phyloP scores from a whole-genome alignment of 2,797 vertebrate species.

The Mallotus villosus region DNA sequence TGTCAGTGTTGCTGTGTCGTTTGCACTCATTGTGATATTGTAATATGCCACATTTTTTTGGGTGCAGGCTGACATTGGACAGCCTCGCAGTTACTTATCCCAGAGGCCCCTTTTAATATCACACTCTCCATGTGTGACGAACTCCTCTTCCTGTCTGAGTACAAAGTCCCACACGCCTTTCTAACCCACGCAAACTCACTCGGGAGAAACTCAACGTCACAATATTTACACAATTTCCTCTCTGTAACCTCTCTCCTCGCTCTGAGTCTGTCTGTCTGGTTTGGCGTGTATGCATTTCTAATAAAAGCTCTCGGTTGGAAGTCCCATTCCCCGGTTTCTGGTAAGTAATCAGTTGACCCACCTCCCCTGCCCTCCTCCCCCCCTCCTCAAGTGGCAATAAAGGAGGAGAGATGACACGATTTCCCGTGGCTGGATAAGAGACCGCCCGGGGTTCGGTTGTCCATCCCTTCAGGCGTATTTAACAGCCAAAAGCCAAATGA shows the following conservation, averaged over 20 bases:
- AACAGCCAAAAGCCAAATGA: conserved; percentile 58
- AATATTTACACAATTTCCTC: neutral
- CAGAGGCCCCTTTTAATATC: conserved; percentile 35
- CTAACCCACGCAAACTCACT: conserved; percentile 24
- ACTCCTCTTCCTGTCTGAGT: neutral
- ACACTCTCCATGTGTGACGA: conserved; percentile 32
- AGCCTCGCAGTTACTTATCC: conserved; percentile 28
- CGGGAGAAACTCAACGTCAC: conserved; percentile 1
- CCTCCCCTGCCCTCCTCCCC: conserved; percentile 7
- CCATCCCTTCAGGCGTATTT: conserved; percentile 60
- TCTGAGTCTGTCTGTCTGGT: conserved; percentile 12
- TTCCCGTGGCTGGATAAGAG: conserved; percentile 47
- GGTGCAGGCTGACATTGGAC: conserved; percentile 30
- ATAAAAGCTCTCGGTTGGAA: conserved; percentile 20
- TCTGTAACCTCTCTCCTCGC: neutral
- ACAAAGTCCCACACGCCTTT: conserved; percentile 20
- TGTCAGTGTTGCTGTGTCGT: neutral
- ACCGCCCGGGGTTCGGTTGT: conserved; percentile 54
- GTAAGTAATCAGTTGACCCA: conserved; percentile 33
- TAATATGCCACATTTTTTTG: neutral
- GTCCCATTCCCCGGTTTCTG: conserved; percentile 12
- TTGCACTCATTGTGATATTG: neutral
- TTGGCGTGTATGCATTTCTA: conserved; percentile 19
- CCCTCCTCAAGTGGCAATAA: conserved; percentile 38
- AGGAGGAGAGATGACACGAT: conserved; percentile 52